Percentiles rank a stretch among this genome's conserved stretches.
These are phyloP conservation scores for Chloebia gouldiae DNA, from an alignment of 2,113 vertebrate genomes.

Conservation along the genomic window DNA sequence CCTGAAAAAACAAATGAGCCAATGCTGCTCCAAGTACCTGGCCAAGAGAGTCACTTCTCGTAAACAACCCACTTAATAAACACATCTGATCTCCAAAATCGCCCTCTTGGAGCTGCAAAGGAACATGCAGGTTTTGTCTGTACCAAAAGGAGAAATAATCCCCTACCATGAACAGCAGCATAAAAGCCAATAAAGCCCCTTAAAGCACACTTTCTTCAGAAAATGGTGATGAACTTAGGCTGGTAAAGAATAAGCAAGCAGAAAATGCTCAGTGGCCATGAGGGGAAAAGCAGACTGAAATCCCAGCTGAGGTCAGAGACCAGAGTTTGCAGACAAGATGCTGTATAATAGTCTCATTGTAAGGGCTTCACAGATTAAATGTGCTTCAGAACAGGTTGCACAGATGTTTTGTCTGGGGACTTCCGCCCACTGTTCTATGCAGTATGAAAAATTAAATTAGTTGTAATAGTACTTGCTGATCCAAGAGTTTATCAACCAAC, in stretches of 20 bases:
- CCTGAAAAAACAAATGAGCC: conserved; percentile 2
- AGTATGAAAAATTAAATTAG: conserved; percentile 36
- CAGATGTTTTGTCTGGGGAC: conserved; percentile 57
- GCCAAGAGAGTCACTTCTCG: not conserved
- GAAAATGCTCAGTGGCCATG: not conserved
- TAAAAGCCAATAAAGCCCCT: not conserved
- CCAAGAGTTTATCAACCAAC: not conserved
- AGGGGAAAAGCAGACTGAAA: not conserved
- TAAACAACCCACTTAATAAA: not conserved
- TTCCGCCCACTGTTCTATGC: conserved; percentile 9
- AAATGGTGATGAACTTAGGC: not conserved
- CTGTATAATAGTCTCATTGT: not conserved
- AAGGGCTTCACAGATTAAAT: not conserved
- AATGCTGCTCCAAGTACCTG: not conserved
- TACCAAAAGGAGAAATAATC: not conserved
- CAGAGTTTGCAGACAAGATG: not conserved
- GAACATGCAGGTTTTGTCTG: not conserved
- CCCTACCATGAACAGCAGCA: not conserved
- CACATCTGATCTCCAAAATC: not conserved
- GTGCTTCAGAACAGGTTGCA: conserved; percentile 4
- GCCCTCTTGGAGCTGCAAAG: not conserved
- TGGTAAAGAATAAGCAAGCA: not conserved
- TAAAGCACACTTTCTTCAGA: not conserved
- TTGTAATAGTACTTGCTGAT: not conserved
- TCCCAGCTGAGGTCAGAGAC: not conserved